Evolutionary conservation across 37 sponge, comb jelly and placozoan species (phyloP), one percentile per base, ranked within the genome.

Genomic region (Tethya wilhelma): DNA sequence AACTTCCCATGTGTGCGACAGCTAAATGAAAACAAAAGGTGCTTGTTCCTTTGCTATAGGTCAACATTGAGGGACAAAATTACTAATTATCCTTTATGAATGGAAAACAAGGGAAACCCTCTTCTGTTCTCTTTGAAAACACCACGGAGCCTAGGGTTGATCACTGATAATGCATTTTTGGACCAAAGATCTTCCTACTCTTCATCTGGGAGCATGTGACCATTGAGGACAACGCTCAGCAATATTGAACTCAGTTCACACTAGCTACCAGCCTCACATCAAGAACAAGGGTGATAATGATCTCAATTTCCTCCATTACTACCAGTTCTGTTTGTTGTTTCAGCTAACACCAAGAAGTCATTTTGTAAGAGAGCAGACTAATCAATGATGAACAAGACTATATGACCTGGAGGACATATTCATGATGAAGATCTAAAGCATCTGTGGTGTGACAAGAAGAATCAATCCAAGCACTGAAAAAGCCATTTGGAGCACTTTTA

Each of bases 1-100:
- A 29, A 95, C n/a, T 95, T 46, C 56, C 59, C n/a, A 79, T 78
- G 32, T 41, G 55, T 19, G 96, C 91, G 29, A 95, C 89, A 7
- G 96, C 92, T n/a, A 83, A 95, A 74, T 67, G 96, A 28, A 95
- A 95, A 73, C 96, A 95, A 73, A 89, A 91, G 44, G 96, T 92
- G 57, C 82, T 95, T 49, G 96, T 95, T 22, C 92, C 96, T 0
- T 73, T 95, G 49, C 83, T 95, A 59, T 82, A 89, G 33, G 74
- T 84, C 19, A 69, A 88, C 53, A 71, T 95, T 22, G 77, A 85
- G 62, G 92, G 92, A 28, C 91, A 94, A 67, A 74, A 76, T n/a
- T n/a, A n/a, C n/a, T n/a, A 37, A 89, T 94, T 6, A 44, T 88
- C 46, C 83, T 95, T 0, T 95, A 92, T 43, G 92, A 92, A 38